Base-by-base conservation (phyloP, 2,888 invertebrate species). In the Lamproptera curius region DNA sequence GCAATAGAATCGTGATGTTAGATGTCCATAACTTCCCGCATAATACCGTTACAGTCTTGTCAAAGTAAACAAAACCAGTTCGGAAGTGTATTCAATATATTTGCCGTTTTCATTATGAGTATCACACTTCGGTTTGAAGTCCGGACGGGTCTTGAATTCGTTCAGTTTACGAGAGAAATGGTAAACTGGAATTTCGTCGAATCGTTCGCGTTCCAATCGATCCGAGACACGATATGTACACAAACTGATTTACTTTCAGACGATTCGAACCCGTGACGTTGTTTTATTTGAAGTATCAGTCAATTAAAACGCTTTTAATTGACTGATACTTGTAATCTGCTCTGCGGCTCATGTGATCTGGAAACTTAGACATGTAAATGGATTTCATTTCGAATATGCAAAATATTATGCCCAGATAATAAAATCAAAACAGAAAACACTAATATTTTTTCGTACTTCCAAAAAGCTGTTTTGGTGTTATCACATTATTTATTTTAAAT, bases 161-260 rank as follows among this genome's bases (percentile, higher is more conserved):
- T 11, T 31, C n/a, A 31, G 13, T n/a, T 11, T 31, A 31, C 11
- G 6, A 31, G 31, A 31, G 31, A 31, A 31, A 31, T 31, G 31
- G 31, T 11, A n/a, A n/a, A 31, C 31, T 31, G 31, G 13, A 23
- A 20, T 20, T 33, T 15, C 17, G 2, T 8, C 1, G 16, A 9
- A 5, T 23, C n/a, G 16, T 20, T 20, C 33, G 36, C 23, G 28
- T 31, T 8, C n/a, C 16, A 16, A 17, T 42, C 20, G n/a, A n/a
- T n/a, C n/a, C n/a, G n/a, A 37, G 3, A 9, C 16, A 26, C 15
- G 14, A 50, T 57, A 52, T 64, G 55, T 56, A 58, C 51, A 60
- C 57, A 56, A 53, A 51, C 48, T 60, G 62, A 61, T 62, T 59
- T 55, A 53, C 43, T 54, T 53, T 53, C 43, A 50, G 54, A 55